Evolutionary conservation across 1,140 invertebrate species (phyloP), one percentile per base, ranked within the genome.

Genomic region (Drosophila kurseongensis): DNA sequence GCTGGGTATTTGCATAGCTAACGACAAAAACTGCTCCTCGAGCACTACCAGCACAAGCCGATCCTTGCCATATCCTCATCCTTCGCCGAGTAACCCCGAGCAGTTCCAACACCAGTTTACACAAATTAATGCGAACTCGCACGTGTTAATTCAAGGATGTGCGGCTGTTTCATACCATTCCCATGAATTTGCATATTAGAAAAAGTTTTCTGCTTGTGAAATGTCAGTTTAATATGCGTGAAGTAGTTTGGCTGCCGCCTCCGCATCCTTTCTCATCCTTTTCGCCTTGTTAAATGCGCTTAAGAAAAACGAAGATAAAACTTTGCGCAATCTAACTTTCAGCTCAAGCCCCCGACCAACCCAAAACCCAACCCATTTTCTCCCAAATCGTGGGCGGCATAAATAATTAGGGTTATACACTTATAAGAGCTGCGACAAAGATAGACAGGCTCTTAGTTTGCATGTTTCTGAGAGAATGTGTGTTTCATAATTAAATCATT

Each of bases 81-180:
- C n/a, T 32, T 40, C 10, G 29, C 12, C n/a, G 16, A n/a, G 32
- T 40, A 58, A 76, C 74, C 73, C 59, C 41, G 40, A 61, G 47
- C 73, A 45, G 56, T 57, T 44, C 78, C 78, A 56, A 63, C 52
- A 83, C 75, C 83, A 68, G 79, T 83, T 86, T 75, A 76, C 73
- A 89, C 83, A 88, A 88, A 88, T 88, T 88, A 88, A 88, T 88
- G 83, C 83, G 75, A 88, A 71, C 83, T 88, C 84, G 83, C 83
- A 88, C 83, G 83, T 88, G 83, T 88, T 88, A 88, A 88, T 88
- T 88, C 83, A 83, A 88, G 83, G 84, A 88, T 88, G 83, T 86
- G 67, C 67, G 58, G 57, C 59, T 69, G 78, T 66, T 83, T 89
- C 82, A 80, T 67, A 56, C 76, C 52, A 40, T 54, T 72, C 23